A percentile compares a stretch with the other conserved stretches of the same genome.
phyloP scores from a whole-genome alignment of 2,113 vertebrate genomes.

The Pterocles orientalis region DNA sequence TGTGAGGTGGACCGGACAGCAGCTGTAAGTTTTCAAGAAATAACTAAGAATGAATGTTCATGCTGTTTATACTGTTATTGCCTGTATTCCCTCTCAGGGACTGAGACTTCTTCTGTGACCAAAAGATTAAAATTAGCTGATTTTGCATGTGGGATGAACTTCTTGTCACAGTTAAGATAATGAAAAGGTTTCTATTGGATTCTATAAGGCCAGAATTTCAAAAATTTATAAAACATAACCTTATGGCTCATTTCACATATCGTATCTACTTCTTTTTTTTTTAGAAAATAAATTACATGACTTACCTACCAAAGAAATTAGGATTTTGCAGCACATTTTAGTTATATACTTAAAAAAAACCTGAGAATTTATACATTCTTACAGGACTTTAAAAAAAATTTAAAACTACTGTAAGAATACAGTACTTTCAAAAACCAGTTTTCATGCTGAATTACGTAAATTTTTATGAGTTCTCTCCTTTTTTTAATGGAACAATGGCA shows the following conservation, averaged over 20 bases:
- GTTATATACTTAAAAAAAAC: neutral
- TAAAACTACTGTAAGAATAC: neutral
- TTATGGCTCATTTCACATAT: neutral
- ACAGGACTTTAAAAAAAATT: neutral
- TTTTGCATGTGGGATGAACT: neutral
- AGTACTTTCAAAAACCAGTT: neutral
- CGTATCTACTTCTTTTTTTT: neutral
- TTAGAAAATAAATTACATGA: neutral
- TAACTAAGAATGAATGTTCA: neutral
- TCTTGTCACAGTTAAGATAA: neutral
- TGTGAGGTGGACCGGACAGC: conserved; percentile 95
- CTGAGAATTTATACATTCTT: neutral
- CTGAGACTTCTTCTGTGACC: neutral
- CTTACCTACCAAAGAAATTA: neutral
- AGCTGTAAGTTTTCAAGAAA: conserved; percentile 83
- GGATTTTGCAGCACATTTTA: neutral
- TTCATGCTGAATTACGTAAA: neutral
- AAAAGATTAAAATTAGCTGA: neutral
- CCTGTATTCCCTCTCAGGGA: neutral
- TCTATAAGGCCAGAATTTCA: neutral
- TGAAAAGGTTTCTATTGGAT: neutral
- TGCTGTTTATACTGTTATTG: neutral
- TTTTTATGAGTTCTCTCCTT: neutral
- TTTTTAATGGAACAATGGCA: neutral
- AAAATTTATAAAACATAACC: neutral